Evolutionary conservation across 2,888 invertebrate genomes (phyloP), one percentile per base, ranked within the genome.

Genomic region (Eristalis pertinax): DNA sequence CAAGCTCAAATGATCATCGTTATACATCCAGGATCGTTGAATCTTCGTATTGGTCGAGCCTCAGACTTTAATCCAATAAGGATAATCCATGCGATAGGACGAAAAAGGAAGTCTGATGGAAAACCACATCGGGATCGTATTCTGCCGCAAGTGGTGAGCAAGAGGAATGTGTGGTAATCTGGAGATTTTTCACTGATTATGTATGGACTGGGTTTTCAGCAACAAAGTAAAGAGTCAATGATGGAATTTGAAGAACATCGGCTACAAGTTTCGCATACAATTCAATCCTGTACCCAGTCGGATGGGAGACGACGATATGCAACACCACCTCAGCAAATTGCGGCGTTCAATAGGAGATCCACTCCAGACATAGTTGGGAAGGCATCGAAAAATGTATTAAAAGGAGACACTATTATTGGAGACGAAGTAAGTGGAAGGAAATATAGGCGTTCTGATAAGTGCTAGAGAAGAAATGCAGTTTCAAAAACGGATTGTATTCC

Each of bases 1-100:
- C 96, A 96, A 90, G 96, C 97, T 0, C 96, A 97, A 90, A 96
- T 96, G 84, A 96, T 97, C 60, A 96, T 99, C 82, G 96, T 99
- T n/a, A 98, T 99, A 77, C 98, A 99, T 91, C 98, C 99, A 24
- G 99, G 99, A 8, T 99, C 98, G 0, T 95, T 97, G 67, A 96
- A 97, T 92, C 94, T 99, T 29, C 94, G 98, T 86, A 97, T 99
- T 91, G 99, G 99, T 0, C 94, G 97, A 90, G 98, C 98, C 1
- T 97, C 98, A 0, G 99, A 99, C 92, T 94, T 97, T 3, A 95
- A 97, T 91, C 99, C 99, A 11, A 95, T 96, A 76, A 96, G 96
- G 50, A 94, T 98, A 80, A 94, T 98, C 0, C 98, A 99, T 93
- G 93, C 92, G 0, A 90, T 93, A 13, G 93, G 91, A 0, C 89